Evolutionary conservation across 2,888 invertebrate genomes (phyloP), one percentile per base, ranked within the genome.

Genomic region (Teleogryllus oceanicus): DNA sequence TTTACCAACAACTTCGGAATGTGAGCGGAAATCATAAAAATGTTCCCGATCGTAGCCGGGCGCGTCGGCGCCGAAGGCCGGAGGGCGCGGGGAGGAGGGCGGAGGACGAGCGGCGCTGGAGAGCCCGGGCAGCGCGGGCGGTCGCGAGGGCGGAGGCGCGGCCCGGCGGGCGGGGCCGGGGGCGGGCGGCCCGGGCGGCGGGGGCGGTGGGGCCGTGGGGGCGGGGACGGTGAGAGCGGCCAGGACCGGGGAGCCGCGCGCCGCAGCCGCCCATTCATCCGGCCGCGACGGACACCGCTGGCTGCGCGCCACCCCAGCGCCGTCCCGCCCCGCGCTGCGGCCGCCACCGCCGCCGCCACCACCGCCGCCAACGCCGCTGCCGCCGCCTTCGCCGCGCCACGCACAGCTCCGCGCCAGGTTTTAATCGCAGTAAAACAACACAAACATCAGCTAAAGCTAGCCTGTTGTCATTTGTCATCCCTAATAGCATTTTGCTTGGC

Each of bases 401-500:
- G 12, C 62, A 18, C 4, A 51, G 51, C 51, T 51, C 51, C 51
- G 51, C 51, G 51, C 75, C 75, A 62, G 49, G 78, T 81, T 81
- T 81, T 81, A 81, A 81, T 81, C 80, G 81, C 81, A 79, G 79
- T 78, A 81, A 80, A 81, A 81, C 80, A 80, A 80, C 80, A 76
- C 24, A 50, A 49, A 79, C 80, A 80, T 74, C 78, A 80, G 80
- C 80, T 80, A 80, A 80, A 77, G 80, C 51, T 51, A 74, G 77
- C 51, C 77, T 75, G 78, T 80, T 80, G 82, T 82, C 82, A 80
- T 82, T 82, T 82, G 82, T 82, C 82, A 82, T 82, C 80, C 80
- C 82, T 82, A 82, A 82, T 82, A 82, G 82, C 80, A 80, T 82
- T 82, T 80, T 80, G 80, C 82, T 80, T 79, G 80, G 78, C 78